A percentile compares a stretch with the other conserved stretches of the same genome.
Conservation (phyloP, 2,797 vertebrate genomes). For the Smutsia gigantea region DNA sequence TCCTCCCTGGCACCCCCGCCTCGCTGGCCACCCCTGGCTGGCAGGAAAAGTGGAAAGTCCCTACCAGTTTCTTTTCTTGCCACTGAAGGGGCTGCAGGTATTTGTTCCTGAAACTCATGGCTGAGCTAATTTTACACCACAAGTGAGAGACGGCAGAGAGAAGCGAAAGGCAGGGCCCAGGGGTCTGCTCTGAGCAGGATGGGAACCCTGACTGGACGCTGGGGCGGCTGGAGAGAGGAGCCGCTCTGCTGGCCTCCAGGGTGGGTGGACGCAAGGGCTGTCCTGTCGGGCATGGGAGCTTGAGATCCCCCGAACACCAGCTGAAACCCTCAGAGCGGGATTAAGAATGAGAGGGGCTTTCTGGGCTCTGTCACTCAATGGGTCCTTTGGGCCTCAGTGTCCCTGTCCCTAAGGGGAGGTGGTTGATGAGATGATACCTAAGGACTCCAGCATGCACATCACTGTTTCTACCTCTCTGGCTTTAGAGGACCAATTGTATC, state of each 20-base stretch:
- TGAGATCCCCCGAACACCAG: fast-evolving
- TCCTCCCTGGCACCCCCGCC: neutral
- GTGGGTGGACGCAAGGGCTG: fast-evolving
- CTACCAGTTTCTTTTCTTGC: constrained; percentile 79
- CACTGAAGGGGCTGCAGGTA: constrained; percentile 63
- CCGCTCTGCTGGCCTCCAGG: neutral
- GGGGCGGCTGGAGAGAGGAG: neutral
- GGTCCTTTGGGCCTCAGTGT: neutral
- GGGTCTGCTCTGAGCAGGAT: neutral
- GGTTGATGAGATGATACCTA: neutral
- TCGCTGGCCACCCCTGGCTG: constrained; percentile 58
- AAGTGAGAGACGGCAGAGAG: neutral
- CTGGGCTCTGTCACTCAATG: neutral
- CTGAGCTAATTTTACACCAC: constrained; percentile 78
- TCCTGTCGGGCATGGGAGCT: neutral
- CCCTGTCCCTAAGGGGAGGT: neutral
- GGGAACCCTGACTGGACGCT: neutral
- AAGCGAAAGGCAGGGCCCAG: fast-evolving
- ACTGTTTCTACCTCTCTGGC: neutral
- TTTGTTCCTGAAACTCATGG: constrained; percentile 82
- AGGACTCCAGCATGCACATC: fast-evolving
- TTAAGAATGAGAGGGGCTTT: neutral
- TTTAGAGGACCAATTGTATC: neutral
- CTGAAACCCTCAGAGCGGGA: neutral
- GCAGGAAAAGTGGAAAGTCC: constrained; percentile 77